Conservation (phyloP, 2,888 invertebrate species). For the Linnaemya tessellans region DNA sequence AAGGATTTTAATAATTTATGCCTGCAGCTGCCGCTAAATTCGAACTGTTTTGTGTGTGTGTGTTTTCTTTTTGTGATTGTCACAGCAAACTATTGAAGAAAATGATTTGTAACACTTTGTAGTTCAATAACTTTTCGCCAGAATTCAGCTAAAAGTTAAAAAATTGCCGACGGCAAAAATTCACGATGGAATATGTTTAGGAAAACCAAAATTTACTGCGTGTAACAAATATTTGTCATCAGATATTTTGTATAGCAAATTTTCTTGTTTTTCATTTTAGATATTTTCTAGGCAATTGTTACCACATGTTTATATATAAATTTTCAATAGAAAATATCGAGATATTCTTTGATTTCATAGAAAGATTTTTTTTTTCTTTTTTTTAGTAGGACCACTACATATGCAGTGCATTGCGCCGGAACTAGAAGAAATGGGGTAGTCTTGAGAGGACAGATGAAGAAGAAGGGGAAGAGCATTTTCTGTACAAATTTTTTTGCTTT, state of each 20-base stretch:
- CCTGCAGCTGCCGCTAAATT: slow-evolving; percentile 46
- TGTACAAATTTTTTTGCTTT: no score
- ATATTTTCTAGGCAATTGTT: background rate
- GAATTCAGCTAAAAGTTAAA: background rate
- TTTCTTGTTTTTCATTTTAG: background rate
- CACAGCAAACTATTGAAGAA: slow-evolving; percentile 36
- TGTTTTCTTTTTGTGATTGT: slow-evolving; percentile 8
- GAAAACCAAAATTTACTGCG: background rate
- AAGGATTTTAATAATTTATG: slow-evolving; percentile 52
- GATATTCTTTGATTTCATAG: no score
- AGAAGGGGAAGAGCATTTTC: no score
- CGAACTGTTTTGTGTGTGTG: background rate
- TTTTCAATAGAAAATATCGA: no score
- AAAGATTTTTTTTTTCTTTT: no score
- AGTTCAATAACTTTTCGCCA: slow-evolving; percentile 13
- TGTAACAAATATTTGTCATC: background rate
- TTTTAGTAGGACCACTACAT: no score
- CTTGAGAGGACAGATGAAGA: no score
- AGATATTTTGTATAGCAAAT: background rate
- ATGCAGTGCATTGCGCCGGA: no score
- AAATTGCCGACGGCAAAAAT: slow-evolving; percentile 32
- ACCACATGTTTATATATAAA: no score
- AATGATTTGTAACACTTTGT: slow-evolving; percentile 45
- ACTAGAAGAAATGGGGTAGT: no score
- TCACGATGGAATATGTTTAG: background rate